These are phyloP conservation scores for Phylloscopus whistleri DNA, from an alignment of 2,113 vertebrate genomes.

Conservation along the genomic window DNA sequence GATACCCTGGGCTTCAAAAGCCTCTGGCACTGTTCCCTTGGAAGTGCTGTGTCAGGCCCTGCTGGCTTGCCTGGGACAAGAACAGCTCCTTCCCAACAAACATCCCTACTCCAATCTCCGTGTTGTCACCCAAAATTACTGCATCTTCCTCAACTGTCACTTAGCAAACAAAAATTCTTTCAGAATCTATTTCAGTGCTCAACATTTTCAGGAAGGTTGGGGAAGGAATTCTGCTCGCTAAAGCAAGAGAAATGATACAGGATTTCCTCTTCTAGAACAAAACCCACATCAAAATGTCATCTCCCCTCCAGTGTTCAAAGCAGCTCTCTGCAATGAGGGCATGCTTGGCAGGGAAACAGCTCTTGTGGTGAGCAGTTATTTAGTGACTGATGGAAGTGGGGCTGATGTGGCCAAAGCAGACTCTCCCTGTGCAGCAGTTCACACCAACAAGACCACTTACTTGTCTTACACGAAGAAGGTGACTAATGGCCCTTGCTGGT, in stretches of 20 bases:
- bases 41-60: too few species aligned
- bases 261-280: neutral
- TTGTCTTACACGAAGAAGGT: neutral
- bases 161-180: neutral
- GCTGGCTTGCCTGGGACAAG: too few species aligned
- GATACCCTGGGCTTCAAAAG: too few species aligned
- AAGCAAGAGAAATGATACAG: neutral
- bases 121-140: neutral
- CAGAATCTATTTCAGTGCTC: neutral
- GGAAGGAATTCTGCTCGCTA: neutral
- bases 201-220: neutral
- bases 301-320: neutral
- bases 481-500: neutral
- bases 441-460: neutral
- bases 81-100: neutral
- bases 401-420: neutral
- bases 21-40: too few species aligned
- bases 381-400: neutral
- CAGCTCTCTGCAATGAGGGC: neutral
- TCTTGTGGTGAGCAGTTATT: neutral
- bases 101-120: fast-evolving
- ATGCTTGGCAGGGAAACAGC: neutral
- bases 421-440: neutral
- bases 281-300: too few species aligned
- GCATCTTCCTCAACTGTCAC: neutral